Evolutionary conservation across 2,888 invertebrate genomes (phyloP), one percentile per base, ranked within the genome.

Genomic region (Podotricha telesiphe): DNA sequence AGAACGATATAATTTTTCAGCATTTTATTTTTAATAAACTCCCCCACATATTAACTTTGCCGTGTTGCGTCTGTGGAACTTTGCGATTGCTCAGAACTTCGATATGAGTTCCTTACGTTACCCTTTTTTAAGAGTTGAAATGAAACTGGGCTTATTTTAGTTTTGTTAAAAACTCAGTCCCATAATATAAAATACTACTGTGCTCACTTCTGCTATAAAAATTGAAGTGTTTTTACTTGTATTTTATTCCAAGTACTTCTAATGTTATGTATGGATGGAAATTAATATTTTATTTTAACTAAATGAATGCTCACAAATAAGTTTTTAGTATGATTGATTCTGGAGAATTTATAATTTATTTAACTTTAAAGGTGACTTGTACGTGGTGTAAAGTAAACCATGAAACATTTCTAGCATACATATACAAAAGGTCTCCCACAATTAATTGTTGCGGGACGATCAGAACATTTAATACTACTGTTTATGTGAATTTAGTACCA

Each of bases 71-170:
- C 81, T 80, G 76, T 68, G 77, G 80, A 86, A 87, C 81, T 86
- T 85, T 79, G 73, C 78, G 79, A 83, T 83, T 84, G 85, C 75
- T 75, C 67, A 72, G 71, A 77, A 77, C 76, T 77, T 73, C 74
- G 70, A 76, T 76, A 75, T 73, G 71, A 74, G 69, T 63, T 72
- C 67, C 65, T 69, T 59, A 68, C 34, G 17, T 42, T 59, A 59
- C 47, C 37, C 20, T 61, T 61, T 62, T 56, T 63, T 56, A 51
- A 61, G 61, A 67, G 67, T 42, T 67, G 50, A 67, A 67, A 61
- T 62, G 61, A 62, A 58, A 48, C 62, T 61, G 48, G 40, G 40
- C 40, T 28, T 59, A 51, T 67, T 67, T 61, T 61, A 50, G 62
- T 62, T 48, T 62, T 59, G 59, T 59, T 59, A 59, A 45, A 59